Evolutionary conservation across 2,888 invertebrate genomes (phyloP), one percentile per base, ranked within the genome.

Genomic region (Spicauda simplicius): DNA sequence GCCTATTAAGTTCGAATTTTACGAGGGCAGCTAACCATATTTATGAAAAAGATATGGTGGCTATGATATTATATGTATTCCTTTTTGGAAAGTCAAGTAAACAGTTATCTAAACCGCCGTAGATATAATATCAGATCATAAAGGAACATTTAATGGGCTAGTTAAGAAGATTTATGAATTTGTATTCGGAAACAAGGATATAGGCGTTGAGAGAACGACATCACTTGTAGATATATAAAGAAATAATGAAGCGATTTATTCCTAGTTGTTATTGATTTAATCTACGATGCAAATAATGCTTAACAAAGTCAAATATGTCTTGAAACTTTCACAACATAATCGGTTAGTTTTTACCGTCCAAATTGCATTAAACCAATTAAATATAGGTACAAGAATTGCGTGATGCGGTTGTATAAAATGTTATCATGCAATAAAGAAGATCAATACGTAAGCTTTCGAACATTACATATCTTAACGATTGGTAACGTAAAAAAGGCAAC

Each of bases 351-450:
- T 63, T 45, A 5, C 54, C 41, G 62, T 53, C 10, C 19, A 63
- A 64, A 48, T 25, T 20, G 57, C 33, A 33, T 33, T 33, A 33
- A 33, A 33, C 6, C 57, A 57, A 64, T 57, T 57, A 64, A 57
- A 57, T 57, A 52, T 37, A n/a, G n/a, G n/a, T n/a, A 37, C 50
- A 59, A 59, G 64, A 71, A 69, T 74, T 52, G 70, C 74, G 73
- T 76, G 73, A 68, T 71, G 59, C 45, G 68, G 50, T 73, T 74
- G 69, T 72, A 74, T 73, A 72, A 73, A 76, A 73, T 64, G 63
- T 48, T 50, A 58, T 58, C 64, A 41, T 64, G 50, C 58, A 58
- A 58, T 16, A 18, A 30, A 30, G 19, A 52, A 64, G 33, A 58
- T 58, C 33, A 58, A 52, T 64, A 64, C 57, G 33, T 58, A 64